These are phyloP conservation scores for Ictalurus punctatus DNA, from an alignment of 2,113 vertebrate species.

Conservation along the genomic window DNA sequence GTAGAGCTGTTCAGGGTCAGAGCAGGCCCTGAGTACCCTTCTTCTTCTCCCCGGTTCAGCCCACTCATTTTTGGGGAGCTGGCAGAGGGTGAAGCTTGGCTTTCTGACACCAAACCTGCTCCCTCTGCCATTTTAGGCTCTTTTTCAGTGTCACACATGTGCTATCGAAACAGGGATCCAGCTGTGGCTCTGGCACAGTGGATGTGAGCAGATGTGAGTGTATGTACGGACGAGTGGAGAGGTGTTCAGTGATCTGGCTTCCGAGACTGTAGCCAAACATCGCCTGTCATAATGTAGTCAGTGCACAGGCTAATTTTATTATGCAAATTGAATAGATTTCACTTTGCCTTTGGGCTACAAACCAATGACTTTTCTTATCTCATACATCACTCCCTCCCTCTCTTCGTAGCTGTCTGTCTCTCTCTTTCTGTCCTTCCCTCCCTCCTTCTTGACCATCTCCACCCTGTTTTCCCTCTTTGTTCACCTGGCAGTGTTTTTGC, in stretches of 20 bases:
- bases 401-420: not conserved
- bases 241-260: slow-evolving; percentile 48
- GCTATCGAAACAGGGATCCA: slow-evolving; percentile 5
- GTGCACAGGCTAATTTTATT: slow-evolving; percentile 74
- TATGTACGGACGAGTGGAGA: slow-evolving; percentile 14
- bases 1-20: slow-evolving; percentile 51
- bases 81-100: slow-evolving; percentile 51
- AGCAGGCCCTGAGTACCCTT: slow-evolving; percentile 40
- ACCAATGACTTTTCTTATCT: slow-evolving; percentile 61
- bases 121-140: slow-evolving; percentile 55
- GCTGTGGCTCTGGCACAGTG: not conserved
- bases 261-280: slow-evolving; percentile 55
- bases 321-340: slow-evolving; percentile 74
- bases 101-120: slow-evolving; percentile 44
- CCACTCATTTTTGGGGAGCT: slow-evolving; percentile 44
- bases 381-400: slow-evolving; percentile 25
- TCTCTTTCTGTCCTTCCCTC: slow-evolving; percentile 8
- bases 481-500: slow-evolving; percentile 30
- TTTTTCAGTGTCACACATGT: slow-evolving; percentile 56
- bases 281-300: slow-evolving; percentile 63
- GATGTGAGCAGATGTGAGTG: slow-evolving; percentile 35
- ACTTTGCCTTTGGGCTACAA: slow-evolving; percentile 61
- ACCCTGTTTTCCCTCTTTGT: slow-evolving; percentile 14
- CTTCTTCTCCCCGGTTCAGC: slow-evolving; percentile 49
- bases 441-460: not conserved